Conservation (phyloP, 2,113 vertebrate genomes). For the Halichoeres trimaculatus region DNA sequence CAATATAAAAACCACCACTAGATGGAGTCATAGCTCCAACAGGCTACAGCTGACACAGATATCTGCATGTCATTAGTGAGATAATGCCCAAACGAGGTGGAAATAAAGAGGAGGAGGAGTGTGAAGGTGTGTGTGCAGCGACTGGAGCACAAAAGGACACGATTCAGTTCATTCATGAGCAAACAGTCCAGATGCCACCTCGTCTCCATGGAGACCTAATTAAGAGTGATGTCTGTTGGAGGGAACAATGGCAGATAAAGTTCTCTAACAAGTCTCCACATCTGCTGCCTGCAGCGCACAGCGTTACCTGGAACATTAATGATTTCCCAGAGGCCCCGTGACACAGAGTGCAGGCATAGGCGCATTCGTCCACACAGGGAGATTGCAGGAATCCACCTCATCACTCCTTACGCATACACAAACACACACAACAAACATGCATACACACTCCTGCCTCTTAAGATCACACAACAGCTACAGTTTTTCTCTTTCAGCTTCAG, state of each 20-base stretch:
- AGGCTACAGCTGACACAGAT: constrained; percentile 15
- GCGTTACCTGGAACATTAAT: constrained; percentile 57
- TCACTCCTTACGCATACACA: not conserved
- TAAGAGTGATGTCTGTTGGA: constrained; percentile 73
- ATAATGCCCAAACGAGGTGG: constrained; percentile 25
- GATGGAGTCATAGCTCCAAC: constrained; percentile 69
- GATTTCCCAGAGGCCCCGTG: constrained; percentile 62
- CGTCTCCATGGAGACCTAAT: constrained; percentile 74
- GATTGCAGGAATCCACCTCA: constrained; percentile 19
- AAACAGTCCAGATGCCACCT: constrained; percentile 64
- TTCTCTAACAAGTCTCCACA: constrained; percentile 66
- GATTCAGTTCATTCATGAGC: constrained; percentile 52
- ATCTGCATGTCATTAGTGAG: constrained; percentile 5
- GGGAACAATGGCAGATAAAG: constrained; percentile 71
- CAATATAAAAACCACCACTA: constrained; percentile 57
- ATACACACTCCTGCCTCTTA: too few species aligned
- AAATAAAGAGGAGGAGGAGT: constrained; percentile 12
- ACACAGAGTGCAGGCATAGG: constrained; percentile 28
- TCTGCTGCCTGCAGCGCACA: constrained; percentile 54
- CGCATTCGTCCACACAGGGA: constrained; percentile 33
- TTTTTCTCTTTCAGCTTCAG: too few species aligned
- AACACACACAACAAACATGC: too few species aligned
- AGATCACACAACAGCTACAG: too few species aligned
- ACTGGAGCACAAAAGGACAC: constrained; percentile 44
- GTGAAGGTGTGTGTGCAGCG: not conserved